These are phyloP conservation scores for Cephalopterus ornatus DNA, from an alignment of 2,113 vertebrate species.

Conservation along the genomic window DNA sequence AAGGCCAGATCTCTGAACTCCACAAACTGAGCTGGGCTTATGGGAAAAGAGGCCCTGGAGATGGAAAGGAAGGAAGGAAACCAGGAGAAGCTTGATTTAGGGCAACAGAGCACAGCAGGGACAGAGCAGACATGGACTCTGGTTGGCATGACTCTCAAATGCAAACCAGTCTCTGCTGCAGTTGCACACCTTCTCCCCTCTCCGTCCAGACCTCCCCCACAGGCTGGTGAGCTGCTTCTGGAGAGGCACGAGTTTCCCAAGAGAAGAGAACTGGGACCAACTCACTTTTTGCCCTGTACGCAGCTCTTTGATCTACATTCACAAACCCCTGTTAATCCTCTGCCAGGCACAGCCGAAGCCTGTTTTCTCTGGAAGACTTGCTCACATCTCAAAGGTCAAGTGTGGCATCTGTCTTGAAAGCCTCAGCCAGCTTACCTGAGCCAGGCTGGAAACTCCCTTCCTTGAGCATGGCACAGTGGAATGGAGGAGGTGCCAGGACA, in stretches of 20 bases:
- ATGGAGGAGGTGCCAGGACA: conserved; percentile 22
- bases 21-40: not conserved
- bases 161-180: not conserved
- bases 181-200: not conserved
- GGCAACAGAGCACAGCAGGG: not conserved
- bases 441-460: conserved; percentile 35
- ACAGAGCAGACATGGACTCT: not conserved
- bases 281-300: not conserved
- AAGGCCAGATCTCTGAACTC: not conserved
- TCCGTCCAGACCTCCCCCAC: not conserved
- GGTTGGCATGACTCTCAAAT: not conserved
- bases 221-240: not conserved
- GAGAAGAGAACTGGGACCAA: not conserved
- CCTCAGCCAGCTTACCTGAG: conserved; percentile 14
- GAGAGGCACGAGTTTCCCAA: not conserved
- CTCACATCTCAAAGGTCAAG: not conserved
- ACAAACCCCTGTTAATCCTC: not conserved
- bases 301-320: not conserved
- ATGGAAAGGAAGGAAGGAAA: not conserved
- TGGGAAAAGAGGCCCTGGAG: not conserved
- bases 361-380: not conserved
- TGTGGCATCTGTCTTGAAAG: not conserved
- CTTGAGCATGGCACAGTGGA: not conserved
- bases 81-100: not conserved
- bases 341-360: not conserved